Evolutionary conservation across 1,140 invertebrate genomes (phyloP), one percentile per base, ranked within the genome.

Genomic region (Eueides isabella): DNA sequence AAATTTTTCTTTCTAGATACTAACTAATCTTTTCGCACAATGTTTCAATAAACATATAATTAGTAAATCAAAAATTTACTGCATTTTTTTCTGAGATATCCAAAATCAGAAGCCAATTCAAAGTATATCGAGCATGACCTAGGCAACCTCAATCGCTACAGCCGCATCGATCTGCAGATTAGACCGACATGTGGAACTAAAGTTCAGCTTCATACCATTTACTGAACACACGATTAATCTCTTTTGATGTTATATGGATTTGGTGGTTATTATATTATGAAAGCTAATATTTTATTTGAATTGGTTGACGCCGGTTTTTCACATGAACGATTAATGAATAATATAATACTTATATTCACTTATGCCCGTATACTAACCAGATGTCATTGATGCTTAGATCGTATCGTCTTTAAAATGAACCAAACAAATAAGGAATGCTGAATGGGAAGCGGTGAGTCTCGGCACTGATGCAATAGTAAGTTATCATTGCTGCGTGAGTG

Each of bases 101-200:
- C 6, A 11, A 55, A 26, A 55, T 9, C 48, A 26, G 48, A 55
- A 26, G 19, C 23, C 48, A 23, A 55, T 55, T 23, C 48, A 55
- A 26, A 55, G 9, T 55, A 55, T 55, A 55, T 68, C 67, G 28
- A 55, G 65, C 41, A 68, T 14, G 48, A 55, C 48, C 48, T 55
- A 55, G 48, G 48, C 48, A 55, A 26, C 48, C 48, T 55, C 19
- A 55, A 55, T 4, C 48, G 48, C 48, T 55, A 48, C 66, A 67
- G 30, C 71, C 29, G 63, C 33, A 72, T 72, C 71, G 71, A 72
- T 72, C 63, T 23, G 14, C 63, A 63, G 63, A 65, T 72, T 72
- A 72, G 33, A 66, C 63, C 23, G n/a, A 41, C 41, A 55, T 65
- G 64, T 72, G 29, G 48, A 72, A 66, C 62, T 64, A 65, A 63